Conservation (phyloP, 1,140 invertebrate species). For the Drosophila malerkotliana region DNA sequence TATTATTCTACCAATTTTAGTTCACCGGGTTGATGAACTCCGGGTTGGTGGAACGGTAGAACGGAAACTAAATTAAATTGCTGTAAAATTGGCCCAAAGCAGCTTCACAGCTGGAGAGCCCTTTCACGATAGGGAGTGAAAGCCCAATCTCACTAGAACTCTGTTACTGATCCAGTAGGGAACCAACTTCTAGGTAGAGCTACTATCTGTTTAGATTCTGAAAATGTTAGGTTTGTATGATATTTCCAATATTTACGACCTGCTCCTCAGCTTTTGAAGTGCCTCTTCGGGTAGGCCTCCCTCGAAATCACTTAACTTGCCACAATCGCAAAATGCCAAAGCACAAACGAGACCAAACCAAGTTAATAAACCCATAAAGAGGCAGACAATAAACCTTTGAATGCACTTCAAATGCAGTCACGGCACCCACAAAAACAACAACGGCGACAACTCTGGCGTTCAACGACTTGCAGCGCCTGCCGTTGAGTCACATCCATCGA, state of each 20-base stretch:
- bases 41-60: not conserved
- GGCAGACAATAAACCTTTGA: slow-evolving; percentile 64
- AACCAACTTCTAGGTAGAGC: too few species aligned
- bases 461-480: slow-evolving; percentile 50
- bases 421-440: slow-evolving; percentile 43
- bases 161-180: not conserved
- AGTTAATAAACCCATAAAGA: slow-evolving; percentile 79
- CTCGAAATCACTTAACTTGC: slow-evolving; percentile 18
- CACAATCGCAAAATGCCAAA: slow-evolving; percentile 48
- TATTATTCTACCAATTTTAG: slow-evolving; percentile 17
- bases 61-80: slow-evolving; percentile 58
- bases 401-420: slow-evolving; percentile 67
- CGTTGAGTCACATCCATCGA: slow-evolving; percentile 72
- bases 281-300: not conserved
- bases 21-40: slow-evolving; percentile 46
- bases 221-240: too few species aligned
- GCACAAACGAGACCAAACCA: slow-evolving; percentile 12
- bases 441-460: slow-evolving; percentile 4
- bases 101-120: slow-evolving; percentile 25
- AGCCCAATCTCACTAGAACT: slow-evolving; percentile 20
- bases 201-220: too few species aligned
- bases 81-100: slow-evolving; percentile 44
- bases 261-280: not conserved
- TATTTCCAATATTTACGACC: slow-evolving; percentile 1
- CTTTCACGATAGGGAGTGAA: slow-evolving; percentile 34